A percentile compares a stretch with the other conserved stretches of the same genome.
These are phyloP conservation scores for Rhopalosiphum maidis DNA, from an alignment of 1,140 invertebrate genomes.

Conservation along the genomic window DNA sequence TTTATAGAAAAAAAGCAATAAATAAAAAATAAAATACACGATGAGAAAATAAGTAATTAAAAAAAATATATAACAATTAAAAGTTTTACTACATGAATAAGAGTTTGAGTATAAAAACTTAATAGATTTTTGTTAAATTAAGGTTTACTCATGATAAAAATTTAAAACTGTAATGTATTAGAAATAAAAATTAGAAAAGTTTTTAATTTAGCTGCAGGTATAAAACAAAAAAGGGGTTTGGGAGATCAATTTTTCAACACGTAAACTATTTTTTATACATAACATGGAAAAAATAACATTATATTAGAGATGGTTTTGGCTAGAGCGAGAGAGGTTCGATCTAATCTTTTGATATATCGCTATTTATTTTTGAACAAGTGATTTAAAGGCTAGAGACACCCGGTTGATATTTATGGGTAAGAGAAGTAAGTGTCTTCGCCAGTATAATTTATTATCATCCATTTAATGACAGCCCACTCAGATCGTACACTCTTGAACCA, in stretches of 20 bases:
- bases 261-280: background rate
- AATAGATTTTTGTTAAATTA: background rate
- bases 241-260: background rate
- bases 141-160: background rate
- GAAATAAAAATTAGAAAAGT: background rate
- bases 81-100: background rate
- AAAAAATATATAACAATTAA: background rate
- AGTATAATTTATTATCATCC: conserved; percentile 33
- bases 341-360: background rate
- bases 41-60: background rate
- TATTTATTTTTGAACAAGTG: background rate
- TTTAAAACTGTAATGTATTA: background rate
- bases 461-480: background rate
- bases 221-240: background rate
- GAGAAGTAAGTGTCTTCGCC: background rate
- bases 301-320: background rate
- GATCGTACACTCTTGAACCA: background rate
- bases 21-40: background rate
- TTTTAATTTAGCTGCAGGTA: background rate
- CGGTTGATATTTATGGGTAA: conserved; percentile 2
- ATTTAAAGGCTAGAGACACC: background rate
- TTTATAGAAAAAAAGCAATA: background rate
- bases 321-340: background rate
- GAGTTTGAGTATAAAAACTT: background rate
- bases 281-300: background rate